Conservation (phyloP, 2,113 vertebrate genomes). For the Perca schrenkii region DNA sequence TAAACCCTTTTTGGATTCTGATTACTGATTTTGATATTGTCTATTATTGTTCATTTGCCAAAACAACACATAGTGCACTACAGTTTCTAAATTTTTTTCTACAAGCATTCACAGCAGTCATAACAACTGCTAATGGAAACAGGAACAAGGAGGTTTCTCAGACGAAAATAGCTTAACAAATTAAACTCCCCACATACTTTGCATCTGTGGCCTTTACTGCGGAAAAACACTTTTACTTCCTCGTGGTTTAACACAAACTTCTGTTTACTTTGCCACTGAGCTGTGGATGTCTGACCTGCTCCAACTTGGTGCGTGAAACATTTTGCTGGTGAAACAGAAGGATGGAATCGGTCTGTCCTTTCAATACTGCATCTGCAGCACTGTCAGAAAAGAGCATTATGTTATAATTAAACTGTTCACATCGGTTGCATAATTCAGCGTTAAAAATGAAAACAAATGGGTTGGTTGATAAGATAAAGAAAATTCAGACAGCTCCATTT, state of each 20-base stretch:
- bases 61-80: neutral
- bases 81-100: neutral
- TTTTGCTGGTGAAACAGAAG: constrained; percentile 97
- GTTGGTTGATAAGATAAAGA: neutral
- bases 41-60: neutral
- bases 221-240: constrained; percentile 8
- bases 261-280: neutral
- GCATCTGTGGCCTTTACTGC: constrained; percentile 43
- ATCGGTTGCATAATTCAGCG: neutral
- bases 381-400: constrained; percentile 76
- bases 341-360: constrained; percentile 94
- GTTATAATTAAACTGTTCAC: neutral
- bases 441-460: neutral
- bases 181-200: constrained; percentile 21
- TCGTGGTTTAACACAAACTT: neutral
- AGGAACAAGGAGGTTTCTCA: constrained; percentile 60
- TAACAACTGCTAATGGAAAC: constrained; percentile 44
- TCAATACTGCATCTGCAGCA: constrained; percentile 95
- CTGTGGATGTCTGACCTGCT: constrained; percentile 86
- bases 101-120: neutral
- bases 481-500: neutral
- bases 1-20: too few species aligned
- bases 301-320: constrained; percentile 91
- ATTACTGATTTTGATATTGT: neutral
- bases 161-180: constrained; percentile 70